Evolutionary conservation across 2,797 vertebrate genomes (phyloP).

Genomic region (Momotus momota): DNA sequence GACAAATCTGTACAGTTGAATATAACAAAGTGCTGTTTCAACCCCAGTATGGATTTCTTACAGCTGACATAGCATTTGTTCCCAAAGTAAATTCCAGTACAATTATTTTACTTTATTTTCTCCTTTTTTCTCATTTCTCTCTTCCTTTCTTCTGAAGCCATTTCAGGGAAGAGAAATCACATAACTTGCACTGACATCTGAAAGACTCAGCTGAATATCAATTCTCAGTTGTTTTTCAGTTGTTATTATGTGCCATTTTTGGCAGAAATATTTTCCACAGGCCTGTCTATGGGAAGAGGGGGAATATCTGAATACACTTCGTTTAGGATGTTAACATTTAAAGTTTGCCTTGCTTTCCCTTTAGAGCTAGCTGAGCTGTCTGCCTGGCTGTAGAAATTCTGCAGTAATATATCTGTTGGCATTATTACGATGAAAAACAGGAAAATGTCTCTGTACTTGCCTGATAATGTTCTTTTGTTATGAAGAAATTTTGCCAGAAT

Average conservation of each 20-base stretch:
- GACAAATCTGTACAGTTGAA: constrained; percentile 1
- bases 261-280: background rate
- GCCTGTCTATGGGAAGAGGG: background rate
- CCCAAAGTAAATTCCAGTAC: constrained; percentile 17
- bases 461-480: background rate
- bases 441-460: background rate
- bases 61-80: constrained; percentile 42
- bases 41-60: constrained; percentile 7
- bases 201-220: background rate
- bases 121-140: background rate
- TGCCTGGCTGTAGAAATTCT: background rate
- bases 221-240: background rate
- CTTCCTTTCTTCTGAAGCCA: background rate
- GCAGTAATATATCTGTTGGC: background rate
- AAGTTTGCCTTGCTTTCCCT: background rate
- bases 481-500: constrained; percentile 34
- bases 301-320: background rate
- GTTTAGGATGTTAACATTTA: background rate
- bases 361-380: background rate
- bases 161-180: background rate
- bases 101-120: background rate
- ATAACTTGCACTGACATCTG: background rate
- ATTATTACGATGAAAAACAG: background rate
- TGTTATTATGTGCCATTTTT: background rate
- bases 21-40: constrained; percentile 33